Evolutionary conservation across 1,140 invertebrate species (phyloP).

Genomic region (Drosophila mojavensis): DNA sequence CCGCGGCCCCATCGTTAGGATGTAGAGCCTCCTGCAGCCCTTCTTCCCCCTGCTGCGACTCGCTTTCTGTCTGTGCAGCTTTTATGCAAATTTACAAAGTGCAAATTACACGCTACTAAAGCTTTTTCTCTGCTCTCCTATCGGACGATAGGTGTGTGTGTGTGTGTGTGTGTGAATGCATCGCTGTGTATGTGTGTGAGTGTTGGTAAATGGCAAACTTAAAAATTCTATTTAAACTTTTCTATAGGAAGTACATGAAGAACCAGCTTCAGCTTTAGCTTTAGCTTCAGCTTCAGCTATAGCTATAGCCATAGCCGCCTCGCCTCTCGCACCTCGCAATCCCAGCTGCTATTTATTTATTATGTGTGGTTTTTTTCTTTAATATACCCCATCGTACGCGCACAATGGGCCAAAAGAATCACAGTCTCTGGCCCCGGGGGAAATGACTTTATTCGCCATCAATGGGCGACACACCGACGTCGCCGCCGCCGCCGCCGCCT

Average conservation of each 20-base stretch:
- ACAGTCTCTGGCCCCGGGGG: slow-evolving; percentile 10
- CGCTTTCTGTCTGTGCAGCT: slow-evolving; percentile 53
- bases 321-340: not conserved
- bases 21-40: not conserved
- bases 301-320: not conserved
- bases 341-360: slow-evolving; percentile 74
- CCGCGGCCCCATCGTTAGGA: not conserved
- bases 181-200: slow-evolving; percentile 19
- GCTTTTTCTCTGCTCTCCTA: slow-evolving; percentile 60
- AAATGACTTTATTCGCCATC: slow-evolving; percentile 26
- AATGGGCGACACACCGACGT: slow-evolving; percentile 12
- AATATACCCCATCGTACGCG: slow-evolving; percentile 5
- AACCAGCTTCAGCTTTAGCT: slow-evolving; percentile 1
- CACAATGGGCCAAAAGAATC: slow-evolving; percentile 46
- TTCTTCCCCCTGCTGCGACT: not conserved
- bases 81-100: slow-evolving; percentile 84
- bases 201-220: slow-evolving; percentile 79
- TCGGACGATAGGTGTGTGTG: slow-evolving; percentile 47
- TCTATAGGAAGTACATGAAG: slow-evolving; percentile 48
- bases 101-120: slow-evolving; percentile 83
- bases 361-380: slow-evolving; percentile 44
- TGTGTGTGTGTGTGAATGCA: slow-evolving; percentile 17
- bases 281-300: no score
- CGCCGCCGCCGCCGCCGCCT: not conserved
- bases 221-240: slow-evolving; percentile 81